phyloP scores from a whole-genome alignment of 2,888 invertebrate genomes.

The Trichogramma dendrolimi region DNA sequence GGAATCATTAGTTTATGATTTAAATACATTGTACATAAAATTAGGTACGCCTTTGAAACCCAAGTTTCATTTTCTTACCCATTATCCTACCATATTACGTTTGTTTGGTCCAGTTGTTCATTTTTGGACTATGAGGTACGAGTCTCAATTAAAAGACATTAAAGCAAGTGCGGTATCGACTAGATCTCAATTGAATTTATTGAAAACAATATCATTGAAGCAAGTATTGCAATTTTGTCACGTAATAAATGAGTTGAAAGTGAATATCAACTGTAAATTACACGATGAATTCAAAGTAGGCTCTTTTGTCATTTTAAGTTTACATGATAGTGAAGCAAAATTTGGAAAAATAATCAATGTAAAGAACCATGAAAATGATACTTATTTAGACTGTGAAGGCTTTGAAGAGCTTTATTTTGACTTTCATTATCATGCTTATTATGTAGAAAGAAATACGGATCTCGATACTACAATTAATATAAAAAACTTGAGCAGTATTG shows the following conservation, averaged over 20 bases:
- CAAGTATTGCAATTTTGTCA: constrained; percentile 3
- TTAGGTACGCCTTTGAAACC: constrained; percentile 21
- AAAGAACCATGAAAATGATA: constrained; percentile 9
- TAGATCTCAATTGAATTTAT: constrained; percentile 19
- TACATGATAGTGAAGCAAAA: constrained; percentile 19
- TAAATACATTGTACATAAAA: constrained; percentile 13
- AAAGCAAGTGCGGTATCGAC: constrained; percentile 19
- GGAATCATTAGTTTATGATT: too few relatives aligned
- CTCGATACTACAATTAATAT: not conserved
- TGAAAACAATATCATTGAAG: constrained; percentile 24
- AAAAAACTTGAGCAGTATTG: too few relatives aligned
- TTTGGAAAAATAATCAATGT: constrained; percentile 25
- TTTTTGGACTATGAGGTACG: constrained; percentile 26
- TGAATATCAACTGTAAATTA: constrained; percentile 11
- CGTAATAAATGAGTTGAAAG: constrained; percentile 6
- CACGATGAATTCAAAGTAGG: constrained; percentile 19
- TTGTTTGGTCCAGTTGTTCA: constrained; percentile 21
- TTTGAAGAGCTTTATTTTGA: constrained; percentile 25
- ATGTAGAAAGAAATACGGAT: not conserved
- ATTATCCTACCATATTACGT: constrained; percentile 19
- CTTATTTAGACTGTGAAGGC: constrained; percentile 16
- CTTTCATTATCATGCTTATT: constrained; percentile 23
- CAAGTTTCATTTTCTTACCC: constrained; percentile 24
- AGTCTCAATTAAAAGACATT: constrained; percentile 20
- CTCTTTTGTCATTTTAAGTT: constrained; percentile 15